Evolutionary conservation across 2,797 vertebrate species (phyloP), one percentile per base, ranked within the genome.

Genomic region (Protonibea diacanthus): DNA sequence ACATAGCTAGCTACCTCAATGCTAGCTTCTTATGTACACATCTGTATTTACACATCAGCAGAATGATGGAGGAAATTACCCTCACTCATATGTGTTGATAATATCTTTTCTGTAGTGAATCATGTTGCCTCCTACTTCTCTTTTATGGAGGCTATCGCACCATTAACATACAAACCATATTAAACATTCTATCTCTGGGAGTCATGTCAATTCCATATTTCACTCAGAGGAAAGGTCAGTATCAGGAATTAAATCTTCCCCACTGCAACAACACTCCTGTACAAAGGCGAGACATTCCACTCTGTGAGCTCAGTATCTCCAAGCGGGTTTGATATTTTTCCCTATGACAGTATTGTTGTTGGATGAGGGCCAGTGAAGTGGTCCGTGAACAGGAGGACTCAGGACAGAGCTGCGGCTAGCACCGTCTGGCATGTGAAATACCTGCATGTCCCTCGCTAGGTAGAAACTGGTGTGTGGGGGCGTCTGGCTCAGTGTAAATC

Each of bases 381-480:
- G 84, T 78, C 59, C 71, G 33, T 92, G 85, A 90, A 89, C 17
- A 74, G 90, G 86, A 89, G 83, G 70, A 64, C 83, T 74, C 80
- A 63, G 81, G 85, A 84, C 84, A 60, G 86, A 66, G 79, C 90
- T 87, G 89, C 71, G 85, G 88, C 88, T 86, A 91, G 89, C 84
- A 89, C 93, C 58, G 81, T 88, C 91, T 88, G 85, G 76, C 85
- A 85, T 85, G 65, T 80, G 81, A 85, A 88, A 89, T 72, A 76
- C 78, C 80, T 1, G 18, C 73, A 27, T 56, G 84, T 87, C 77
- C 74, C 67, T 64, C 73, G 52, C 71, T 72, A 73, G 62, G 63
- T 49, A 78, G 76, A 66, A 72, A 44, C 67, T 25, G 77, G 52
- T 42, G 78, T 23, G 78, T 79, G 66, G 80, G 49, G 62, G 42